Base-by-base conservation (phyloP, 2,797 vertebrate species). In the Crocidura indochinensis region DNA sequence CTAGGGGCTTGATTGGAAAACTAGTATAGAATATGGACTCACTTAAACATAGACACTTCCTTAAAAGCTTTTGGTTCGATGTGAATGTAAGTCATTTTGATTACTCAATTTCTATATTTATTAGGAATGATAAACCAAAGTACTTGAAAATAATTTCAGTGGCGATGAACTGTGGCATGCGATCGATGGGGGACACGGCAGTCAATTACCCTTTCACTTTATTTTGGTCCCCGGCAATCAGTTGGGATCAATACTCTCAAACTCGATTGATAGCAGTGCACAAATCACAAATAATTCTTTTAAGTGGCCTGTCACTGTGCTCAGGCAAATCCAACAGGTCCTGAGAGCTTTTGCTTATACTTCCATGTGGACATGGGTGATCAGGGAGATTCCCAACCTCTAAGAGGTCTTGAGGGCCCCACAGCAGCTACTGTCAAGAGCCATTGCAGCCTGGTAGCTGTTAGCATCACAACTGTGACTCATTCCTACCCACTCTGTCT, bases 161-260 rank as follows among this genome's bases (percentile, higher is more conserved):
- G 96, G 94, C 88, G 87, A 89, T 93, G 95, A 97, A 96, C 94
- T 89, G 94, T 47, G 79, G 84, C 75, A 31, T 60, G 68, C 1
- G 22, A 97, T 98, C 97, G 83, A 97, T 97, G 91, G 88, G 76
- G 95, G 93, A 97, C 97, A 96, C 51, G 91, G 94, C 96, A 98
- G 97, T 88, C 97, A 97, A 98, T 98, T 98, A 97, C 95, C 95
- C 93, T 96, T 96, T 96, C 94, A 78, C 97, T 97, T 96, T 95
- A 97, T 97, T 97, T 97, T 96, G 96, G 95, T 96, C 92, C 91
- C 89, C 29, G 15, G 96, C 96, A 97, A 98, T 98, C 97, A 97
- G 94, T 88, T 88, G 22, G 0, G 91, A 98, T 97, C 97, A 83
- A 98, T 98, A 96, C 91, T 95, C 97, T 96, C 97, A 96, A 96